Conservation (phyloP, 2,888 invertebrate genomes). For the Tachina fera region DNA sequence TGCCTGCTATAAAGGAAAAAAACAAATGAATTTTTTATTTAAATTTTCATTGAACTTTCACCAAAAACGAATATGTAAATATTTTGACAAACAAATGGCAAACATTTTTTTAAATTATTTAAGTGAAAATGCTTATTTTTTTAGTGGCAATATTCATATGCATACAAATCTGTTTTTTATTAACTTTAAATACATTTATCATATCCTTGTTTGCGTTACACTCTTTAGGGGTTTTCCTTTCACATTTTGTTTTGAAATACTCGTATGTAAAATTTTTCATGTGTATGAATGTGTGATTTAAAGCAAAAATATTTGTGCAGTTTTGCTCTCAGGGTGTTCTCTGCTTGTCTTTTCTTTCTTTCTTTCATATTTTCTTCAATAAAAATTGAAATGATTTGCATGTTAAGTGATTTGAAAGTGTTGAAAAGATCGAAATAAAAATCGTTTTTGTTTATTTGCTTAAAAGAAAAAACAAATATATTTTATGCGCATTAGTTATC, state of each 20-base stretch:
- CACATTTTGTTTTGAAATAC: neutral
- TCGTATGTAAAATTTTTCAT: neutral
- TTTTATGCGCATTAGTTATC: constrained; percentile 18
- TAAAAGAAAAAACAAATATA: neutral
- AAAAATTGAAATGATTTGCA: constrained; percentile 16
- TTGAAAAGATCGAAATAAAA: neutral
- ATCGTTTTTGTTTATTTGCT: neutral
- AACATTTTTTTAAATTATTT: too few species aligned
- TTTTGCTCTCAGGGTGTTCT: neutral
- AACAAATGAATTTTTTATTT: too few species aligned
- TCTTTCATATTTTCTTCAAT: neutral
- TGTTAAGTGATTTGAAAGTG: constrained; percentile 1
- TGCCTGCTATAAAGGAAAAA: too few species aligned
- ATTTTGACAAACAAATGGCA: too few species aligned
- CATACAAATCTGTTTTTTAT: constrained; percentile 31
- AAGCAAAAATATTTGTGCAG: neutral
- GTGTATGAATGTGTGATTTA: neutral
- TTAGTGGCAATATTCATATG: neutral
- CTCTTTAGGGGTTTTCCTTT: neutral
- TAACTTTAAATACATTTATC: constrained; percentile 23
- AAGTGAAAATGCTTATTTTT: neutral
- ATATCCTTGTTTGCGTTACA: neutral
- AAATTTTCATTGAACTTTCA: too few species aligned
- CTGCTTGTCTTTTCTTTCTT: neutral
- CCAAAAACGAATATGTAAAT: too few species aligned